Evolutionary conservation across 2,797 vertebrate species (phyloP), one percentile per base, ranked within the genome.

Genomic region (Lophotriccus pileatus): DNA sequence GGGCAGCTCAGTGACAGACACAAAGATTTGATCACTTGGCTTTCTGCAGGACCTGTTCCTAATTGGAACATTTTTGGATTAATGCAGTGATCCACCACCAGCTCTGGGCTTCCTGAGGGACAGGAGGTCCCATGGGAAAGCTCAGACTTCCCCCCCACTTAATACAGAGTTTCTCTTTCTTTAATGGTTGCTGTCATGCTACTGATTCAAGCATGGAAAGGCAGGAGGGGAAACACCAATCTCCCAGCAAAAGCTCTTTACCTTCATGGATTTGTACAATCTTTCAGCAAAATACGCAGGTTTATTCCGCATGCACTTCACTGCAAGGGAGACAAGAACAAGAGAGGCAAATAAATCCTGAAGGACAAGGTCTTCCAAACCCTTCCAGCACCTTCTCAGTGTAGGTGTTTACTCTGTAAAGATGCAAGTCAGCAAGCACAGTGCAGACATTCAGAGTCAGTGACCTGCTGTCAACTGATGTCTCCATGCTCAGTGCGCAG

Each of bases 251-350:
- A 77, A 85, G n/a, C 24, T 73, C 30, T 94, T 98, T 98, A 99
- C 99, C 99, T 99, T 99, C 99, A 99, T 99, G 62, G 99, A 99
- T 97, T 98, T 99, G 97, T 99, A 99, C 70, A 99, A 94, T 50
- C 98, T 98, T 94, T 99, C 99, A 34, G 99, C 99, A 97, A 99
- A 99, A 97, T 99, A 99, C 0, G 98, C 98, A 4, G 98, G 96
- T 90, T 98, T 99, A 95, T 93, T 99, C 95, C 96, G 98, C 21
- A 98, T 7, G 94, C 99, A 99, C 90, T 99, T 99, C 52, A 99
- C 99, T 99, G 98, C 13, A 92, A 95, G 21, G 86, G 82, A 96
- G 58, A 95, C 53, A 89, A 94, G 53, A 93, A 78, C 47, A 92
- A 53, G 64, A 60, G 84, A 81, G 59, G 32, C 37, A 7, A 78